Evolutionary conservation across 2,113 vertebrate genomes (phyloP).

Genomic region (Amphiprion ocellaris): DNA sequence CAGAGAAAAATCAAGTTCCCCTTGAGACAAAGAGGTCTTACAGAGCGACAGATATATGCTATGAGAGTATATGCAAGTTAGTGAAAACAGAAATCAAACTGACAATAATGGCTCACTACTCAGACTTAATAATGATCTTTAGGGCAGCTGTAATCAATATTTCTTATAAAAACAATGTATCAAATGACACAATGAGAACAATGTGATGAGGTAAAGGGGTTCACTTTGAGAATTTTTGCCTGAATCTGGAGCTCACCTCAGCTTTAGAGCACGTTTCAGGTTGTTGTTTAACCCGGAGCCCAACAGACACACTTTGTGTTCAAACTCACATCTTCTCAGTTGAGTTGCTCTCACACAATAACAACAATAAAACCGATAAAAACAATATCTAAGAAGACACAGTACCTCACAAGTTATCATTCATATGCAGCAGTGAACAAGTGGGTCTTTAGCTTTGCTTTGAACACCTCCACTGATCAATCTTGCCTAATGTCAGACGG

Average conservation of each 20-base stretch:
- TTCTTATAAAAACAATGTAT: background rate
- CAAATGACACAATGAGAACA: background rate
- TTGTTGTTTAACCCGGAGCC: background rate
- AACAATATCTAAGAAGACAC: too few species aligned
- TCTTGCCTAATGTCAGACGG: too few species aligned
- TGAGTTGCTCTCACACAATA: too few species aligned
- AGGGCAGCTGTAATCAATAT: background rate
- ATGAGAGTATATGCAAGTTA: background rate
- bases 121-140: background rate
- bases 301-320: too few species aligned
- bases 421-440: too few species aligned
- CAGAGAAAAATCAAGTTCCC: slow-evolving; percentile 46
- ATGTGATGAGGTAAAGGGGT: background rate
- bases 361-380: too few species aligned
- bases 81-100: background rate
- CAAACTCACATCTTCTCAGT: too few species aligned
- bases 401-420: too few species aligned
- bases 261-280: background rate
- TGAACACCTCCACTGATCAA: too few species aligned
- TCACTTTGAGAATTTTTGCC: background rate
- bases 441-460: too few species aligned
- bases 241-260: background rate
- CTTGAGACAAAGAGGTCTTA: slow-evolving; percentile 20
- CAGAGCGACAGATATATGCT: background rate
- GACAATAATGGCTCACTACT: background rate